phyloP scores from a whole-genome alignment of 2,888 invertebrate genomes.

The Arenicola marina region DNA sequence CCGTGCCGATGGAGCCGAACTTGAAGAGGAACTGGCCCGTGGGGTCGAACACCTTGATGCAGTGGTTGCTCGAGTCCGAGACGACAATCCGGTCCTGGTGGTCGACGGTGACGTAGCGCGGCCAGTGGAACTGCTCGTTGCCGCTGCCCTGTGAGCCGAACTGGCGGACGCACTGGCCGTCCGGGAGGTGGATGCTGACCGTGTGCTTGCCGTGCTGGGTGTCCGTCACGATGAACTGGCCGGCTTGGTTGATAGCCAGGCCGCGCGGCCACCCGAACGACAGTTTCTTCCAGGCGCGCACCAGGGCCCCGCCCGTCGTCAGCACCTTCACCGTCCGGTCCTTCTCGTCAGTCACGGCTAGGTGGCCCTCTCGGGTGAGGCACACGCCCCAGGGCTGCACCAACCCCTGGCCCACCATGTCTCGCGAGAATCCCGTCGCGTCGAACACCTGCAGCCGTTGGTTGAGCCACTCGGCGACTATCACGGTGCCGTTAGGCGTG shows the following conservation, averaged over 20 bases:
- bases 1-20: conserved; percentile 63
- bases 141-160: conserved; percentile 54
- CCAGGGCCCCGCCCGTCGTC: conserved; percentile 31
- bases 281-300: conserved; percentile 37
- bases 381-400: conserved; percentile 44
- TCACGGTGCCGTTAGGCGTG: conserved; percentile 33
- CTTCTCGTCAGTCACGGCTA: conserved; percentile 41
- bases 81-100: conserved; percentile 59
- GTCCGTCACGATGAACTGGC: conserved; percentile 61
- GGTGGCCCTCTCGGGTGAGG: conserved; percentile 33
- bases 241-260: conserved; percentile 45
- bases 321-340: conserved; percentile 38
- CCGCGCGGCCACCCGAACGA: conserved; percentile 44
- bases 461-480: conserved; percentile 46
- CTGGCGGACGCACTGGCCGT: conserved; percentile 28
- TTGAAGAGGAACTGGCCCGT: conserved; percentile 61
- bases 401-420: conserved; percentile 33
- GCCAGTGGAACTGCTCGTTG: conserved; percentile 61
- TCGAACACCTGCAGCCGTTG: conserved; percentile 40
- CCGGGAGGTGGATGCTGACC: conserved; percentile 32
- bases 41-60: conserved; percentile 61
- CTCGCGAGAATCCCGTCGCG: conserved; percentile 33
- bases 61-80: conserved; percentile 64
- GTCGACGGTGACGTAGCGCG: conserved; percentile 63
- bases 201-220: conserved; percentile 45